Evolutionary conservation across 1,140 invertebrate genomes (phyloP).

Genomic region (Artemia franciscana): DNA sequence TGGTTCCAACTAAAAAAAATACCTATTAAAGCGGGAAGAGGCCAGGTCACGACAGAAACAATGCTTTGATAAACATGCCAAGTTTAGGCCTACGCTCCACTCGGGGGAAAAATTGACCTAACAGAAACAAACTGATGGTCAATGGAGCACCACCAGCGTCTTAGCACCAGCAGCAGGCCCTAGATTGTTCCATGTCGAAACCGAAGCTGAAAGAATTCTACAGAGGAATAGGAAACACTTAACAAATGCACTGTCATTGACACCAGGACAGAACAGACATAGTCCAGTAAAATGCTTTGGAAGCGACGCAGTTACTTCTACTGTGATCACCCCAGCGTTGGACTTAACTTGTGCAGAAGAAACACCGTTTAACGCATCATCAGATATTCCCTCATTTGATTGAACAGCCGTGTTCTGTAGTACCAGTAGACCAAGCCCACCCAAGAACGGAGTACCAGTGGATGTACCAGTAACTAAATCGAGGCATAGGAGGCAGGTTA

Average conservation of each 20-base stretch:
- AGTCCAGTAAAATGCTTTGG: no score
- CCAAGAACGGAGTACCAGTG: neutral
- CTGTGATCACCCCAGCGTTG: neutral
- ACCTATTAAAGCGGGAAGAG: no score
- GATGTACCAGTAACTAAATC: neutral
- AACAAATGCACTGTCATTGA: neutral
- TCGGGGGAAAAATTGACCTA: neutral
- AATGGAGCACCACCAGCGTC: no score
- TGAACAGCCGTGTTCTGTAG: no score
- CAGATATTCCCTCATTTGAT: neutral
- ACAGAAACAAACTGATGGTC: no score
- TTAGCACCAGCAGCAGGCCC: no score
- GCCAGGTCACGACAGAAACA: neutral
- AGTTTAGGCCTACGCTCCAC: neutral
- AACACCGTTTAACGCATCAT: neutral
- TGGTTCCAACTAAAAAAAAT: no score
- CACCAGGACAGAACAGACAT: neutral
- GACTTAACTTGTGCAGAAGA: neutral
- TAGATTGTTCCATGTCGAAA: no score
- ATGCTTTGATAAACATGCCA: neutral
- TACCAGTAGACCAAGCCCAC: neutral
- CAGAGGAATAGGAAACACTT: neutral
- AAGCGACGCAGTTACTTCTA: neutral
- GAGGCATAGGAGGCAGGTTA: neutral
- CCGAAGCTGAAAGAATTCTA: neutral